These are phyloP conservation scores for Echiichthys vipera DNA, from an alignment of 2,797 vertebrate genomes.

Conservation along the genomic window DNA sequence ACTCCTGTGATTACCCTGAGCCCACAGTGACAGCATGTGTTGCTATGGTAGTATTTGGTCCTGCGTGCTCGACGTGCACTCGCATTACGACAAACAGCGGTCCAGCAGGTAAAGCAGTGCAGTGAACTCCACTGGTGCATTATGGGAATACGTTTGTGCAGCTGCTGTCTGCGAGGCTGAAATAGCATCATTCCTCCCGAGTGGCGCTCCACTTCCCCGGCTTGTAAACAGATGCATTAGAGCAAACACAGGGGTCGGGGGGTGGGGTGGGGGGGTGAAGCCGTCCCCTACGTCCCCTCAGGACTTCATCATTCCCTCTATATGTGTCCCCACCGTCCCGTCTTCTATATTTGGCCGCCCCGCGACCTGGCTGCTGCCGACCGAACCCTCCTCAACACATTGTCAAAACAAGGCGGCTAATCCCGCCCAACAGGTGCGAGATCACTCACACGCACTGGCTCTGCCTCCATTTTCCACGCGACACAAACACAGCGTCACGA, in stretches of 20 bases:
- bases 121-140: not conserved
- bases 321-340: not conserved
- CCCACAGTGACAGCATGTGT: not conserved
- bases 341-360: conserved; percentile 58
- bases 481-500: conserved; percentile 1
- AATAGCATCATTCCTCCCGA: conserved; percentile 12
- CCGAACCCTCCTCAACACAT: conserved; percentile 23
- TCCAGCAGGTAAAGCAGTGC: not conserved
- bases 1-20: not conserved
- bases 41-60: conserved; percentile 1
- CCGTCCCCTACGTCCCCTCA: too few species aligned
- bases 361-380: conserved; percentile 35
- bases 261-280: too few species aligned
- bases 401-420: conserved; percentile 65
- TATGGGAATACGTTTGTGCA: not conserved
- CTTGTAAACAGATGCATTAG: not conserved
- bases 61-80: not conserved
- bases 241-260: too few species aligned
- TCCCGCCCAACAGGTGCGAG: conserved; percentile 68
- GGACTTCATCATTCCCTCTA: not conserved
- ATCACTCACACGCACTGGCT: not conserved
- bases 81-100: not conserved
- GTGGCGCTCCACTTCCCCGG: not conserved
- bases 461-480: conserved; percentile 18
- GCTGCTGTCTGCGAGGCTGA: conserved; percentile 43